Conservation (phyloP, 2,797 vertebrate species). For the Macrochelys suwanniensis region DNA sequence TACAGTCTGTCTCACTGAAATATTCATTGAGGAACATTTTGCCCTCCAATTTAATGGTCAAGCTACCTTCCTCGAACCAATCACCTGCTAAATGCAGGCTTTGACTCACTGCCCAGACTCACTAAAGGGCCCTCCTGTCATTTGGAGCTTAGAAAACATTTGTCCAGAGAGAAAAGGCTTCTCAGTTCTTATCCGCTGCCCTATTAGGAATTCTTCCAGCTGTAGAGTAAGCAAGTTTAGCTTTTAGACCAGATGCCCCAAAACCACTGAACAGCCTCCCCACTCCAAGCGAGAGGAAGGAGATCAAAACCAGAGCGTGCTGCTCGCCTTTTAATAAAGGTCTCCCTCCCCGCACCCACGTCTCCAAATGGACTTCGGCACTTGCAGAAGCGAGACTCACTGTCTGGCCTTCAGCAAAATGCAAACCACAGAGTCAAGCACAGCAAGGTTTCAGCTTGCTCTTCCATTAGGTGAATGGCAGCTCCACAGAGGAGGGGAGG, state of each 20-base stretch:
- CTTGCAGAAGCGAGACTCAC: not conserved
- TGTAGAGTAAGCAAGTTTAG: not conserved
- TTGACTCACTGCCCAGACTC: slow-evolving; percentile 44
- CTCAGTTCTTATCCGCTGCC: not conserved
- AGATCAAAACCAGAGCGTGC: not conserved
- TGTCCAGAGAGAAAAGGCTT: not conserved
- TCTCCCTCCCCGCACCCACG: not conserved
- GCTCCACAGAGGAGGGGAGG: not conserved
- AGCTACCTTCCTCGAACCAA: not conserved
- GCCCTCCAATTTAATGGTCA: slow-evolving; percentile 45
- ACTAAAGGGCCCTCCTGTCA: slow-evolving; percentile 12
- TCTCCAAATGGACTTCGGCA: not conserved
- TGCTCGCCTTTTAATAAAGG: not conserved
- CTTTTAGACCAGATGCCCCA: not conserved
- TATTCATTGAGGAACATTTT: slow-evolving; percentile 67
- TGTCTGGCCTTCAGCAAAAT: not conserved
- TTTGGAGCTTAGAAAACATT: slow-evolving; percentile 18
- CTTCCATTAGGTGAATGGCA: not conserved
- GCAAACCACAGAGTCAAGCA: not conserved
- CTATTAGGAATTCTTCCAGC: not conserved
- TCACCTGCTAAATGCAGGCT: not conserved
- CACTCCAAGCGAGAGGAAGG: not conserved
- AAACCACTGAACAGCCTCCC: not conserved
- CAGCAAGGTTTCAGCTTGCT: not conserved
- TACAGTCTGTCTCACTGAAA: slow-evolving; percentile 70